Evolutionary conservation across 2,113 vertebrate species (phyloP).

Genomic region (Clarias gariepinus): DNA sequence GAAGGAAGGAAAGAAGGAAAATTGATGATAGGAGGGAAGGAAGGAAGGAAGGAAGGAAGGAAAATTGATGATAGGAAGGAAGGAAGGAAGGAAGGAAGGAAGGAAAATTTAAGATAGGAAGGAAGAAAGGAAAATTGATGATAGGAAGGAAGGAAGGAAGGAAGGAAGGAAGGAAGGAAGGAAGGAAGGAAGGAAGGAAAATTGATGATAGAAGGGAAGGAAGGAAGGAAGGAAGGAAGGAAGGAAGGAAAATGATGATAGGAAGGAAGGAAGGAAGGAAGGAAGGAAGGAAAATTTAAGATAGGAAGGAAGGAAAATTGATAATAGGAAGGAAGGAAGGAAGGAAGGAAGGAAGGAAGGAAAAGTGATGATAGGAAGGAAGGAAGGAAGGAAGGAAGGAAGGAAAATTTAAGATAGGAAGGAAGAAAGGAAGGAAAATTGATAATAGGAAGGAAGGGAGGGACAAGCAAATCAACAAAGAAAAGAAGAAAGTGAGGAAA

Average conservation of each 20-base stretch:
- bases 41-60: not conserved
- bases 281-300: no score
- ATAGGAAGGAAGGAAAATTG: no score
- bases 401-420: not conserved
- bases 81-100: not conserved
- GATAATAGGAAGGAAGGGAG: not conserved
- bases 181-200: not conserved
- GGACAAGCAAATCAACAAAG: not conserved
- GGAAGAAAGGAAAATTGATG: no score
- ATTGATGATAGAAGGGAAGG: not conserved
- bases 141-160: not conserved
- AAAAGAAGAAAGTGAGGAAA: not conserved
- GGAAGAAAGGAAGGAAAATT: no score
- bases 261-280: no score
- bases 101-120: not conserved
- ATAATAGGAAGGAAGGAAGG: not conserved
- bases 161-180: not conserved
- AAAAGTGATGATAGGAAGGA: not conserved
- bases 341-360: not conserved
- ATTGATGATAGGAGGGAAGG: no score
- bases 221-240: not conserved
- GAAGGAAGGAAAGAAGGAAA: not conserved
- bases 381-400: not conserved
- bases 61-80: not conserved
- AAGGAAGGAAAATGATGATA: not conserved